These are phyloP conservation scores for Mactromeris polynyma DNA, from an alignment of 2,888 invertebrate genomes.

Conservation along the genomic window DNA sequence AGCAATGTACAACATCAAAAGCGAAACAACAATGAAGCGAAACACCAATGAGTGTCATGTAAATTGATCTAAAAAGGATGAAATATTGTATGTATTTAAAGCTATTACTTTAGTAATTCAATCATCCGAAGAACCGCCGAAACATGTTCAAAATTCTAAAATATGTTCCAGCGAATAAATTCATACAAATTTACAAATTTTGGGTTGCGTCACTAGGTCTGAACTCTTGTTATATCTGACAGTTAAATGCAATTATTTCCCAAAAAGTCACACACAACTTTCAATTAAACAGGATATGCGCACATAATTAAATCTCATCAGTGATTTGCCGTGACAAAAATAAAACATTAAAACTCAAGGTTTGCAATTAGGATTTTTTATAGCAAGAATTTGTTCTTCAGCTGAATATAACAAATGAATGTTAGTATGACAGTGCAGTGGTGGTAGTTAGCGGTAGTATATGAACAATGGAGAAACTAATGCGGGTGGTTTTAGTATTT, in stretches of 20 bases:
- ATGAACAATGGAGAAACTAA: too few species aligned
- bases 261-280: not conserved
- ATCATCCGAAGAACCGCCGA: too few species aligned
- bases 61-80: too few species aligned
- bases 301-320: not conserved
- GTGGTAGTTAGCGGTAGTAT: too few species aligned
- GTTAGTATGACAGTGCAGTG: too few species aligned
- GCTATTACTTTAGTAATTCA: too few species aligned
- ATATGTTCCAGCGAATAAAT: not conserved
- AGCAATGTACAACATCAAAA: too few species aligned
- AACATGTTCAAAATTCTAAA: not conserved
- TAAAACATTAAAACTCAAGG: not conserved
- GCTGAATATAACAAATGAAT: not conserved
- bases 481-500: too few species aligned
- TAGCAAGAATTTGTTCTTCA: not conserved
- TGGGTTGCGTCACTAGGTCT: not conserved
- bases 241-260: not conserved
- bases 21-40: too few species aligned
- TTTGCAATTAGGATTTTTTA: not conserved
- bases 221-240: not conserved
- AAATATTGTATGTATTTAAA: too few species aligned
- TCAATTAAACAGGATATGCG: not conserved
- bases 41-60: too few species aligned
- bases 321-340: conserved; percentile 1
- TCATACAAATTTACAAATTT: not conserved